Percentiles rank a stretch among this genome's conserved stretches.
phyloP scores from a whole-genome alignment of 2,797 vertebrate species.

The Gallinago stenura region DNA sequence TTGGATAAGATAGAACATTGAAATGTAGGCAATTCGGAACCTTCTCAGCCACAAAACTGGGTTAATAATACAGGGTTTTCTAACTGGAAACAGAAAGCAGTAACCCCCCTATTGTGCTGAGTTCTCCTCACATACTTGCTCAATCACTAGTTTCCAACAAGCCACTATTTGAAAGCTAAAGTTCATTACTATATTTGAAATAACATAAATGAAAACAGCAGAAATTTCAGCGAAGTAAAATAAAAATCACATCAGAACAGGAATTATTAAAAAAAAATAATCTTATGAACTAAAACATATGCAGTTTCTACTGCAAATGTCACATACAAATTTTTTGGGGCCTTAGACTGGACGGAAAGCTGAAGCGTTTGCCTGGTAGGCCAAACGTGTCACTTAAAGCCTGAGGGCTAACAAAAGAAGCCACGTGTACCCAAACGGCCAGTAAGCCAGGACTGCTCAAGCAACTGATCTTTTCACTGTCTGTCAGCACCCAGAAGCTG shows the following conservation, averaged over 20 bases:
- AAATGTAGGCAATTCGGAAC: not conserved
- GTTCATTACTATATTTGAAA: not conserved
- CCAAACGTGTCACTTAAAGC: not conserved
- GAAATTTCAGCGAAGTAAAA: not conserved
- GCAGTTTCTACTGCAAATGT: not conserved
- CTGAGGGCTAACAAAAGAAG: not conserved
- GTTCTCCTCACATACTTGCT: not conserved
- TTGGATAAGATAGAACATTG: not conserved
- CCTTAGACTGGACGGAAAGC: not conserved
- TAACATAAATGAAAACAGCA: not conserved
- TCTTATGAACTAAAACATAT: accelerated
- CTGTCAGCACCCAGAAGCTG: not conserved
- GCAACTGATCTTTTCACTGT: not conserved
- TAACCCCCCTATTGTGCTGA: not conserved
- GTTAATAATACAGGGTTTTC: not conserved
- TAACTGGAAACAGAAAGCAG: not conserved
- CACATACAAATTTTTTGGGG: not conserved
- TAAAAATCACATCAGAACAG: not conserved
- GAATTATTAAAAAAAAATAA: accelerated
- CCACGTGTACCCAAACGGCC: not conserved
- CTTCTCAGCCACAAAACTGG: not conserved
- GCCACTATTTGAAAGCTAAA: not conserved
- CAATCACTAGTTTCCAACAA: not conserved
- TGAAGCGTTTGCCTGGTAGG: not conserved
- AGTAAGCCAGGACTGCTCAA: not conserved